Evolutionary conservation across 92 coral and sea anemone species (phyloP).

Genomic region (Palythoa grandis): DNA sequence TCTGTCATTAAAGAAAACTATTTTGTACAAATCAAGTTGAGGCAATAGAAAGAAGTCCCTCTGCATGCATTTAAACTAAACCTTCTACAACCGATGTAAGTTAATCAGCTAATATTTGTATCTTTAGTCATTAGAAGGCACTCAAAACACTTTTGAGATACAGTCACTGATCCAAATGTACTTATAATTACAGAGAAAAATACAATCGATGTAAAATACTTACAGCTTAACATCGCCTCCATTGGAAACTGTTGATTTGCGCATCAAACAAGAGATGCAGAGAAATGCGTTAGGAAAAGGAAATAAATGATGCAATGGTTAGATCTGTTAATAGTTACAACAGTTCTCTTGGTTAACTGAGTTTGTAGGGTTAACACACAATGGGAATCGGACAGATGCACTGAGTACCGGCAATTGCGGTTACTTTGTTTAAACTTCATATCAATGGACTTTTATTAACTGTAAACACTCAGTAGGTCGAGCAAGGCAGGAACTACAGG

Average conservation of each 20-base stretch:
- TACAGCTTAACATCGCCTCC: slow-evolving; percentile 1
- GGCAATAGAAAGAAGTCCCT: too few relatives aligned
- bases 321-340: not conserved
- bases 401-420: too few relatives aligned
- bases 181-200: not conserved
- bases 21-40: too few relatives aligned
- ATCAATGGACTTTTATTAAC: too few relatives aligned
- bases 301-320: not conserved
- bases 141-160: not conserved
- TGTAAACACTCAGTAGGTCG: too few relatives aligned
- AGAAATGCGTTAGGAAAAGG: slow-evolving; percentile 16
- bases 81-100: too few relatives aligned
- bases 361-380: not conserved
- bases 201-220: not conserved
- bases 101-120: too few relatives aligned
- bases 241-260: not conserved
- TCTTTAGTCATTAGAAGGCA: too few relatives aligned
- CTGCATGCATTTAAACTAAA: too few relatives aligned
- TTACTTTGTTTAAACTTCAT: too few relatives aligned
- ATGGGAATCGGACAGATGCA: not conserved
- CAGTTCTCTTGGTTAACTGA: not conserved
- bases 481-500: too few relatives aligned
- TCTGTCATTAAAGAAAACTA: too few relatives aligned
- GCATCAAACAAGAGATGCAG: slow-evolving; percentile 13
- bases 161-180: not conserved